phyloP scores from a whole-genome alignment of 2,888 invertebrate genomes.

The Brenthis daphne region DNA sequence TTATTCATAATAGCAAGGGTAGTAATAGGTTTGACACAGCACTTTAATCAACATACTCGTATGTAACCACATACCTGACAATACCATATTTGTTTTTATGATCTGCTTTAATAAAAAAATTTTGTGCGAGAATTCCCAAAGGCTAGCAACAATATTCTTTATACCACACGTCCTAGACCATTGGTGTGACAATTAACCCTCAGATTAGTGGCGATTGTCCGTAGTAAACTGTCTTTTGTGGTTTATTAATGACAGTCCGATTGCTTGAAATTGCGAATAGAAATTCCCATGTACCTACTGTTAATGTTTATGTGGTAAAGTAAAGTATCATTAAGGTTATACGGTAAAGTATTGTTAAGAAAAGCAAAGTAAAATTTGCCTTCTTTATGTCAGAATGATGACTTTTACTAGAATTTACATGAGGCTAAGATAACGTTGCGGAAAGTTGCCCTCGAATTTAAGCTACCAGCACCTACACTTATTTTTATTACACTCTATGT shows the following conservation, averaged over 20 bases:
- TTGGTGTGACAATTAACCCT: conserved; percentile 69
- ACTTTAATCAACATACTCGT: too few species aligned
- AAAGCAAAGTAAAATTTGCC: too few species aligned
- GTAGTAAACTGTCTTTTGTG: conserved; percentile 67
- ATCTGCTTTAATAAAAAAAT: not conserved
- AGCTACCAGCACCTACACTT: too few species aligned
- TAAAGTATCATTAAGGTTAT: not conserved
- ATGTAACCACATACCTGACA: too few species aligned
- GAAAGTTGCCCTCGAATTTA: too few species aligned
- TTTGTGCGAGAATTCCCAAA: conserved; percentile 38
- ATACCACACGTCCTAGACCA: conserved; percentile 64
- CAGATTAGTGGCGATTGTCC: conserved; percentile 60
- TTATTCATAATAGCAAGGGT: too few species aligned
- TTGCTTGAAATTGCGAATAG: conserved; percentile 34
- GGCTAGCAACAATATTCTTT: conserved; percentile 68
- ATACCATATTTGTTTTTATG: too few species aligned
- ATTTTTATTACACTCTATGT: too few species aligned
- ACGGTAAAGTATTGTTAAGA: not conserved
- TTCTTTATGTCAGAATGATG: too few species aligned
- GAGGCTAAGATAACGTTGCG: too few species aligned
- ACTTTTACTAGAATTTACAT: too few species aligned
- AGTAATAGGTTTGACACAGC: too few species aligned
- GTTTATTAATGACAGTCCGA: conserved; percentile 60
- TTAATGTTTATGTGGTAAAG: conserved; percentile 11
- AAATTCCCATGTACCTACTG: conserved; percentile 17